Percentiles rank a stretch among this genome's conserved stretches.
Evolutionary conservation across 2,888 invertebrate species (phyloP).

Genomic region (Keiferia lycopersicella): DNA sequence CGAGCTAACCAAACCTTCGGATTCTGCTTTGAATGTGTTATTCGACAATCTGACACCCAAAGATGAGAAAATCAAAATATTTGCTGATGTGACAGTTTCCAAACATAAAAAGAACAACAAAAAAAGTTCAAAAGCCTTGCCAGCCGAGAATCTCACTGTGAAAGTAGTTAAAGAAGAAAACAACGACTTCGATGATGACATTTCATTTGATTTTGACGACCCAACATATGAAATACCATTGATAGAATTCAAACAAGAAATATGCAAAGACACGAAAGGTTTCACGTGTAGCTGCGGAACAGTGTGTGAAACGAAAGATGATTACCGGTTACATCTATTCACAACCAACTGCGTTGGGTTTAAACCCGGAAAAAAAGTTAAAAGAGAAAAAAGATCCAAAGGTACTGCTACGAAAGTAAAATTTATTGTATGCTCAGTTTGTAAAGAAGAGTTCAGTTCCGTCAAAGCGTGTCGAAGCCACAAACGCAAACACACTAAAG

Average conservation of each 20-base stretch:
- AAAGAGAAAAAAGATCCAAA: constrained; percentile 29
- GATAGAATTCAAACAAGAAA: constrained; percentile 30
- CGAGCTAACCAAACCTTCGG: neutral
- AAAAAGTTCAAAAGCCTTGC: neutral
- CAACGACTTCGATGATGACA: constrained; percentile 29
- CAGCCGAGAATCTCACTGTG: constrained; percentile 24
- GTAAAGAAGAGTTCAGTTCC: constrained; percentile 41
- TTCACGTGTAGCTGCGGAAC: constrained; percentile 37
- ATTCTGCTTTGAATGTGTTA: neutral
- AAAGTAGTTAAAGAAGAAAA: constrained; percentile 30
- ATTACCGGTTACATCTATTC: constrained; percentile 41
- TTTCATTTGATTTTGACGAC: constrained; percentile 37
- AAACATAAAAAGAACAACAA: constrained; percentile 5
- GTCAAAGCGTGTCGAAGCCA: constrained; percentile 41
- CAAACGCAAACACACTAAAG: constrained; percentile 34
- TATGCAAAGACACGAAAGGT: constrained; percentile 22
- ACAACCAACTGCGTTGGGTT: constrained; percentile 37
- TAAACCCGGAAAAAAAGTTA: constrained; percentile 31
- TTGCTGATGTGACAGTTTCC: neutral
- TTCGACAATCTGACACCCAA: neutral
- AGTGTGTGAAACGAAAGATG: constrained; percentile 35
- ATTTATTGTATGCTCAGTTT: constrained; percentile 37
- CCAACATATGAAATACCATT: constrained; percentile 27
- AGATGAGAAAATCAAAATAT: constrained; percentile 15
- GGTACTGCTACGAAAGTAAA: constrained; percentile 31